phyloP scores from a whole-genome alignment of 2,888 invertebrate genomes.

The Hypolimnas misippus region DNA sequence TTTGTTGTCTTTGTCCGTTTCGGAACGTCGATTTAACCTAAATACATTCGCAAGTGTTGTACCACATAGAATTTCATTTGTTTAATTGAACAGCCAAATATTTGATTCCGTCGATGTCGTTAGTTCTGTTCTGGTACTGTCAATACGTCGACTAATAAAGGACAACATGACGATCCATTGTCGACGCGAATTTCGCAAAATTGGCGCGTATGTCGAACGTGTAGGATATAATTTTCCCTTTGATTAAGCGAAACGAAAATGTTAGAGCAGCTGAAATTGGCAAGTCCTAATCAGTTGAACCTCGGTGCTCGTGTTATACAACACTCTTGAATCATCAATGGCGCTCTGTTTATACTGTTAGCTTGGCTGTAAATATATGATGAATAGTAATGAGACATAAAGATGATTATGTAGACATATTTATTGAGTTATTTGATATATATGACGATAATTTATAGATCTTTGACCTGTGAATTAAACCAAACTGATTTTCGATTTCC shows the following conservation, averaged over 20 bases:
- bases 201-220: constrained; percentile 32
- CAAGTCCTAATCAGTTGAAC: constrained; percentile 43
- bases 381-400: not conserved
- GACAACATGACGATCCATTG: constrained; percentile 47
- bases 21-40: constrained; percentile 48
- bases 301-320: constrained; percentile 30
- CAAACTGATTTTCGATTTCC: too few species aligned
- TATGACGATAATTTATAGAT: too few species aligned
- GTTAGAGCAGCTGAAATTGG: constrained; percentile 41
- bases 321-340: constrained; percentile 20
- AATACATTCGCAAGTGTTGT: constrained; percentile 51
- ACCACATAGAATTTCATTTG: constrained; percentile 68
- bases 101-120: constrained; percentile 73
- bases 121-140: constrained; percentile 73
- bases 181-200: constrained; percentile 19
- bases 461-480: too few species aligned
- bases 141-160: constrained; percentile 73
- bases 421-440: too few species aligned
- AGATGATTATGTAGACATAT: not conserved
- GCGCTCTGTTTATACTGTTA: not conserved
- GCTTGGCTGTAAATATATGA: constrained; percentile 13
- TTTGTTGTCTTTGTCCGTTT: constrained; percentile 50
- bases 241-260: constrained; percentile 21
- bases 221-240: constrained; percentile 28
- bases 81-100: constrained; percentile 76